Evolutionary conservation across 1,140 invertebrate species (phyloP).

Genomic region (Psix sp.): DNA sequence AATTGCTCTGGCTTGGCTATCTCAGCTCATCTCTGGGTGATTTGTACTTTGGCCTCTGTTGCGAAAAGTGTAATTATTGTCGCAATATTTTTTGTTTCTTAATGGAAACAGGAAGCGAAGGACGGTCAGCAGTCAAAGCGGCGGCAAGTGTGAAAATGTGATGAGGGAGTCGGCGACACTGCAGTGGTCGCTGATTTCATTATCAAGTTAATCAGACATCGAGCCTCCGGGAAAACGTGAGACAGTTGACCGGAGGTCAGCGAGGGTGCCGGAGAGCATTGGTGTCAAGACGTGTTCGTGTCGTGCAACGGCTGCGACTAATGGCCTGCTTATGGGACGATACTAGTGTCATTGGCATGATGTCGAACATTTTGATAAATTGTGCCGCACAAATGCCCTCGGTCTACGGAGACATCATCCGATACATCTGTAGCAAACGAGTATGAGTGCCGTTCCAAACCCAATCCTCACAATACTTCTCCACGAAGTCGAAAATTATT

Average conservation of each 20-base stretch:
- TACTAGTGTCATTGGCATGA: slow-evolving; percentile 50
- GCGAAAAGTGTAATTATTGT: too few relatives aligned
- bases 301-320: slow-evolving; percentile 54
- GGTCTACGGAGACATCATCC: slow-evolving; percentile 6
- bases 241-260: slow-evolving; percentile 50
- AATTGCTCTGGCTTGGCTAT: too few relatives aligned
- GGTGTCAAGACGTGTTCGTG: slow-evolving; percentile 53
- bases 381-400: slow-evolving; percentile 22
- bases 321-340: slow-evolving; percentile 49
- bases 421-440: slow-evolving; percentile 25
- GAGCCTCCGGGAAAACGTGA: slow-evolving; percentile 49
- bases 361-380: slow-evolving; percentile 57
- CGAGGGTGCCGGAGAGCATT: slow-evolving; percentile 25
- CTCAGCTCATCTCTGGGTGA: too few relatives aligned
- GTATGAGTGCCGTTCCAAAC: neutral
- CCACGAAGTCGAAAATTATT: slow-evolving; percentile 21
- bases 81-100: slow-evolving; percentile 9
- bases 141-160: slow-evolving; percentile 24
- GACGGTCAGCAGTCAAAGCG: slow-evolving; percentile 14
- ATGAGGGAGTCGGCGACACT: slow-evolving; percentile 22
- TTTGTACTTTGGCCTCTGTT: too few relatives aligned
- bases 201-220: slow-evolving; percentile 55
- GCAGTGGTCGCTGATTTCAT: slow-evolving; percentile 44
- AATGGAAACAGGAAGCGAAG: slow-evolving; percentile 26
- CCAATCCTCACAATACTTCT: slow-evolving; percentile 4